Evolutionary conservation across 2,113 vertebrate species (phyloP).

Genomic region (Lipophrys pholis): DNA sequence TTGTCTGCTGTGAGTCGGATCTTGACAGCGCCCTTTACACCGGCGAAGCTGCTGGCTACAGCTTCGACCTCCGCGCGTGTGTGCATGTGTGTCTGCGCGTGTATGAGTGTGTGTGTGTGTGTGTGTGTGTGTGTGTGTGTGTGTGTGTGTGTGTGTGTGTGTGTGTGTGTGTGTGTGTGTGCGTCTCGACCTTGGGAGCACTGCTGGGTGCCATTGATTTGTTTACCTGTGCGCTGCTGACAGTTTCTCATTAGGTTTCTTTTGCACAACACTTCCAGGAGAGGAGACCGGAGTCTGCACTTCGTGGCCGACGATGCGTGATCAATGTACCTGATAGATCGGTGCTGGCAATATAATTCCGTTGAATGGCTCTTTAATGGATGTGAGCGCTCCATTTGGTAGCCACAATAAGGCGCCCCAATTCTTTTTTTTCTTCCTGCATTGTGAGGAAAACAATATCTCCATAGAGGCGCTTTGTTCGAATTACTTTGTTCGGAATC

Average conservation of each 20-base stretch:
- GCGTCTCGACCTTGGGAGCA: constrained; percentile 78
- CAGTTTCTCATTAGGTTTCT: constrained; percentile 85
- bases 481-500: constrained; percentile 35
- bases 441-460: constrained; percentile 47
- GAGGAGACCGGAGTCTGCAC: constrained; percentile 73
- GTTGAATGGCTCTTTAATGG: constrained; percentile 76
- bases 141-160: constrained; percentile 16
- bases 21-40: constrained; percentile 36
- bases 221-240: constrained; percentile 83
- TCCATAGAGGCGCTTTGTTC: constrained; percentile 32
- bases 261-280: constrained; percentile 80
- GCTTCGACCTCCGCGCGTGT: constrained; percentile 14
- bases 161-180: constrained; percentile 31
- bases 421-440: constrained; percentile 49
- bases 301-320: constrained; percentile 65
- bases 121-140: constrained; percentile 7
- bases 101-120: constrained; percentile 6
- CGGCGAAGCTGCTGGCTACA: constrained; percentile 1
- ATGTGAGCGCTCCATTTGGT: constrained; percentile 73
- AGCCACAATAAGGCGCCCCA: constrained; percentile 69
- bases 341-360: constrained; percentile 74
- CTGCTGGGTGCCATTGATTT: constrained; percentile 85
- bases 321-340: constrained; percentile 83
- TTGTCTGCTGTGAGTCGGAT: constrained; percentile 29
- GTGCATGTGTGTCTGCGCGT: constrained; percentile 1